Evolutionary conservation across 2,113 vertebrate genomes (phyloP), one percentile per base, ranked within the genome.

Genomic region (Taxidea taxus): DNA sequence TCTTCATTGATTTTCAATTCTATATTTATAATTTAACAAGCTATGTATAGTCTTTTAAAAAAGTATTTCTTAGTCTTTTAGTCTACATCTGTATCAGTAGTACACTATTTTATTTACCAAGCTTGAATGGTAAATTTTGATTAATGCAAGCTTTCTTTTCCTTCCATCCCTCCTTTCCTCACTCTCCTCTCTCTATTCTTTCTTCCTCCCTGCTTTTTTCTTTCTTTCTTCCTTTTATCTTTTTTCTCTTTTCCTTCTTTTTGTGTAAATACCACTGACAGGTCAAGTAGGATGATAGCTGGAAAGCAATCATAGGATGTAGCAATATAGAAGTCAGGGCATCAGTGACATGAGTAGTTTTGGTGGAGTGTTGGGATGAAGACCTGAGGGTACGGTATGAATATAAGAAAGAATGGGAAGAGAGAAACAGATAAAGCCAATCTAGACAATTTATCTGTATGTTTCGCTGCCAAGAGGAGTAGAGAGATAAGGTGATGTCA

Each of bases 151-250:
- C 15, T 90, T 60, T 72, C 8, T 23, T n/a, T 44, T 92, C 13
- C 42, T 77, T 20, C 13, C 1, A 3, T 25, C 29, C 0, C 29
- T 49, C 12, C 37, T 1, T 20, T 20, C 6, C 9, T 23, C 20
- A 0, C 44, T 64, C n/a, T 29, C 6, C 39, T 78, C 11, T 13
- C 16, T 12, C 21, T 70, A 42, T 11, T 13, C 14, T 15, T 87
- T 1, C 21, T 44, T 21, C 6, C n/a, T 29, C 56, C 20, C 25
- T 64, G 25, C 4, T 14, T 29, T 44, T 9, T 12, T 20, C 29
- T 42, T 8, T 20, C 20, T 42, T 6, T 1, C 31, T 7, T 16
- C 31, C 7, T 7, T 31, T 15, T 90, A 3, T 29, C 31, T 62
- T n/a, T 56, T 14, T 13, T 5, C 11, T 6, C 14, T 25, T 42